A percentile compares a stretch with the other conserved stretches of the same genome.
phyloP scores from a whole-genome alignment of 1,140 invertebrate genomes.

The Cotesia glomerata region DNA sequence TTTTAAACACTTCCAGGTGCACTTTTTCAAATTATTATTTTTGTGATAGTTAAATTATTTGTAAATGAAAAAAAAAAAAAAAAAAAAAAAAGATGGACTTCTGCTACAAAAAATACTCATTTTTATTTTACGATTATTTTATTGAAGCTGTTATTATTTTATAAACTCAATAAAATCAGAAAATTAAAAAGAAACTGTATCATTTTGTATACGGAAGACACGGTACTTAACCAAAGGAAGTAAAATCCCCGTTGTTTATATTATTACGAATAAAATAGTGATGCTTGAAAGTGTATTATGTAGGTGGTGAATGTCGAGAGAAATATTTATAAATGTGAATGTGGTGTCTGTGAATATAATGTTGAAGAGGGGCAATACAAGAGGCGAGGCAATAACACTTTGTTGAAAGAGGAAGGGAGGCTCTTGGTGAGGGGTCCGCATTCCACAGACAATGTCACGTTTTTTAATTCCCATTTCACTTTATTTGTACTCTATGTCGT shows the following conservation, averaged over 20 bases:
- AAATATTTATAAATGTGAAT: not conserved
- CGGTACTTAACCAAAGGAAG: not conserved
- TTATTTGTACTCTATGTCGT: slow-evolving; percentile 48
- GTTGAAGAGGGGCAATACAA: slow-evolving; percentile 33
- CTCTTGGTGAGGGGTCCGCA: slow-evolving; percentile 59
- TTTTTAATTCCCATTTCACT: slow-evolving; percentile 62
- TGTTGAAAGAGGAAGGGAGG: slow-evolving; percentile 38
- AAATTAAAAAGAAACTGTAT: not conserved
- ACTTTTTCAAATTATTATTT: too few species aligned
- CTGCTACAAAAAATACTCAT: too few species aligned
- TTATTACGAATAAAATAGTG: slow-evolving; percentile 47
- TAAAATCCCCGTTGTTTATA: slow-evolving; percentile 36
- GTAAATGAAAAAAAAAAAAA: too few species aligned
- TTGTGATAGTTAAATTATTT: too few species aligned
- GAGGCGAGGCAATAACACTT: slow-evolving; percentile 26
- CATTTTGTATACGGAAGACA: slow-evolving; percentile 1
- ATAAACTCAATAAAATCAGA: not conserved
- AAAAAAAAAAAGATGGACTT: too few species aligned
- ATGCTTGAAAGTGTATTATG: slow-evolving; percentile 37
- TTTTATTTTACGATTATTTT: too few species aligned
- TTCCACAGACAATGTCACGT: slow-evolving; percentile 65
- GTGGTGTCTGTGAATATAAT: slow-evolving; percentile 20
- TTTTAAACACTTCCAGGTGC: too few species aligned
- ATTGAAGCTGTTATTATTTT: too few species aligned
- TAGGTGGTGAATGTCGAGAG: slow-evolving; percentile 35